Evolutionary conservation across 2,113 vertebrate genomes (phyloP).

Genomic region (Heterocephalus glaber): DNA sequence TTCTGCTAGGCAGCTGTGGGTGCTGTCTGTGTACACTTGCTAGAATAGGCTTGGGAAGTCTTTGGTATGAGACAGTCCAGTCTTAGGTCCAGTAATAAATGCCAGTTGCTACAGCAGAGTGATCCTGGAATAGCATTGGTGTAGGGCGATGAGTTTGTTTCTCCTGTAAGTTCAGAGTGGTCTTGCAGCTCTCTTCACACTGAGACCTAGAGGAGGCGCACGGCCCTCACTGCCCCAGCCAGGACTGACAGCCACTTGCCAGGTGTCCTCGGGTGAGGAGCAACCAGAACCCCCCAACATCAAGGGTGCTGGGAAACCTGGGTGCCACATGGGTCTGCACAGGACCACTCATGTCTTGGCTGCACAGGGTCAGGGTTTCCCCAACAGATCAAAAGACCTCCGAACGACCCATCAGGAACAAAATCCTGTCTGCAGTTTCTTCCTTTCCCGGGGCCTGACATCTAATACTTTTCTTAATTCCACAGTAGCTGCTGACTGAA

Average conservation of each 20-base stretch:
- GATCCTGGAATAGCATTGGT: not conserved
- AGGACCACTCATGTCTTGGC: fast-evolving
- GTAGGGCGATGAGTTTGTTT: not conserved
- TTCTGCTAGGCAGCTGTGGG: too few relatives aligned
- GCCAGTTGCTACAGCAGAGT: not conserved
- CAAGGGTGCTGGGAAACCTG: not conserved
- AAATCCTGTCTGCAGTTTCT: not conserved
- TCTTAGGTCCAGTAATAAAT: not conserved
- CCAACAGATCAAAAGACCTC: not conserved
- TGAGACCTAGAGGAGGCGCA: fast-evolving
- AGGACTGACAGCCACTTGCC: not conserved
- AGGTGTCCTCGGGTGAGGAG: not conserved
- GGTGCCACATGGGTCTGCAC: fast-evolving
- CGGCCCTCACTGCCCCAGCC: fast-evolving
- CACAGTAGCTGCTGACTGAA: not conserved
- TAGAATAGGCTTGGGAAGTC: not conserved
- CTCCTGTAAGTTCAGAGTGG: not conserved
- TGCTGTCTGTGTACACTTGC: too few relatives aligned
- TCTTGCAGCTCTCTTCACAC: fast-evolving
- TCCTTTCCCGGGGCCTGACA: too few relatives aligned
- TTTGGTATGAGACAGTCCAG: not conserved
- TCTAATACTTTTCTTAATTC: not conserved
- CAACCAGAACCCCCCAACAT: too few relatives aligned
- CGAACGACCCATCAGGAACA: not conserved
- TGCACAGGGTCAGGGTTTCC: fast-evolving